phyloP scores from a whole-genome alignment of 2,888 invertebrate genomes.

The Punctoribates punctum region DNA sequence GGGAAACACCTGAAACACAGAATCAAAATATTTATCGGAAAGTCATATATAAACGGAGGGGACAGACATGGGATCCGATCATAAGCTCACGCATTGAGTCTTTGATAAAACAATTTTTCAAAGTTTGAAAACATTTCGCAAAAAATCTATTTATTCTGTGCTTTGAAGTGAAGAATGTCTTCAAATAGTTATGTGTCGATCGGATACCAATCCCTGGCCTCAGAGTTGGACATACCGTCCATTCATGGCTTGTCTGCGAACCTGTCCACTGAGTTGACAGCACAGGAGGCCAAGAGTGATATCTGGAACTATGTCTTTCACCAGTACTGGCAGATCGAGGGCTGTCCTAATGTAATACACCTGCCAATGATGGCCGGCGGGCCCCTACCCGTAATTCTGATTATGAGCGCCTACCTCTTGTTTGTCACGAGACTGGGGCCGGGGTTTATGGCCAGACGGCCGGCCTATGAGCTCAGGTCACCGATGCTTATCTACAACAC shows the following conservation, averaged over 20 bases:
- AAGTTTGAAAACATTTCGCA: not conserved
- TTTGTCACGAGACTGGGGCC: not conserved
- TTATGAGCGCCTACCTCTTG: constrained; percentile 11
- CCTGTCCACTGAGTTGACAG: not conserved
- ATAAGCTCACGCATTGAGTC: constrained; percentile 2
- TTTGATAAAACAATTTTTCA: not conserved
- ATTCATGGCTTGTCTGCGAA: not conserved
- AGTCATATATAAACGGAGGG: no score
- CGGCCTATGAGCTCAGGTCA: not conserved
- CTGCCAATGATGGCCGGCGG: not conserved
- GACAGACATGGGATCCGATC: no score
- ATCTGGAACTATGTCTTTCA: not conserved
- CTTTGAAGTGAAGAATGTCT: constrained; percentile 24
- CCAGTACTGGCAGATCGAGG: not conserved
- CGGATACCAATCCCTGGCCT: not conserved
- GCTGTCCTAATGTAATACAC: not conserved
- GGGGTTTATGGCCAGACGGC: not conserved
- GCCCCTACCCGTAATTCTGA: not conserved
- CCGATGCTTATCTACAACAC: constrained; percentile 19
- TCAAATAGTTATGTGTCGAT: not conserved
- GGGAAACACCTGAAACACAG: no score
- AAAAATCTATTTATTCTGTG: not conserved
- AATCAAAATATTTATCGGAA: no score
- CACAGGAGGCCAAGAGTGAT: not conserved
- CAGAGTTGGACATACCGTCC: not conserved